A percentile compares a stretch with the other conserved stretches of the same genome.
Evolutionary conservation across 1,140 invertebrate genomes (phyloP).

Genomic region (Dermatophagoides farinae): DNA sequence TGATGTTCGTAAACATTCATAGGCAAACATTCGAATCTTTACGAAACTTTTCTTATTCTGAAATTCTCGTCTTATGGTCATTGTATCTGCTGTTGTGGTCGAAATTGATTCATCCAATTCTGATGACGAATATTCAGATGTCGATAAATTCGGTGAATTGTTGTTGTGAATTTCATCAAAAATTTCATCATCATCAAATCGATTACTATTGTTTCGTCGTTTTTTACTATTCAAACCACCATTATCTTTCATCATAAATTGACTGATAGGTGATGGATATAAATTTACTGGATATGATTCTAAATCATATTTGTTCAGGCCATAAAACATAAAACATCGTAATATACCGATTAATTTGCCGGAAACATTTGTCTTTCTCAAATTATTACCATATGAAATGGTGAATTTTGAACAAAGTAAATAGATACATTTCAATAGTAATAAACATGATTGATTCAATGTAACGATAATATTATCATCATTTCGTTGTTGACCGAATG

Average conservation of each 20-base stretch:
- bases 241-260: background rate
- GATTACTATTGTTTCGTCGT: background rate
- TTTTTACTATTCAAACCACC: background rate
- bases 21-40: conserved; percentile 1
- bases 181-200: background rate
- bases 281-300: background rate
- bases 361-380: background rate
- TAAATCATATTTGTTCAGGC: background rate
- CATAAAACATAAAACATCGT: conserved; percentile 2
- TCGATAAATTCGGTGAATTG: background rate
- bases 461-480: background rate
- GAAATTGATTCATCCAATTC: background rate
- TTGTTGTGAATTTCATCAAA: background rate
- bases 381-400: background rate
- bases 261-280: background rate
- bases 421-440: background rate
- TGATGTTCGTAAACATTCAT: background rate
- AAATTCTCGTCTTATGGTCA: background rate
- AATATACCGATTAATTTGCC: conserved; percentile 1
- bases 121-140: conserved; percentile 5
- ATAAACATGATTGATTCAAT: background rate
- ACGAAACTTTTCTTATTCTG: background rate
- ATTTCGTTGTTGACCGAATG: background rate
- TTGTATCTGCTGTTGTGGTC: background rate
- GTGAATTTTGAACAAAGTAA: background rate